Conservation (phyloP, 1,140 invertebrate genomes). For the Pissodes strobi region DNA sequence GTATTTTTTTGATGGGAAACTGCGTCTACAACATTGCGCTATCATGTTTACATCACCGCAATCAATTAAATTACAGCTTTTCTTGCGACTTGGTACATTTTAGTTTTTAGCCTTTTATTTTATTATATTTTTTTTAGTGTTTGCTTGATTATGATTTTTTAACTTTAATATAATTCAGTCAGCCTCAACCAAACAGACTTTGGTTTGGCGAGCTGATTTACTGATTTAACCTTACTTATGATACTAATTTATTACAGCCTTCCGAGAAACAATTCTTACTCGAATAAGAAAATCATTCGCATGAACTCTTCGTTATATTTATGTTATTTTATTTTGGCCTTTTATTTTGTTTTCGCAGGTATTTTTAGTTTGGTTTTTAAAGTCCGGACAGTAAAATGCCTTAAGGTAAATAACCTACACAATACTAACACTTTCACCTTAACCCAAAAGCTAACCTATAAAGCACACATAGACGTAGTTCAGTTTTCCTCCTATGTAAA, state of each 20-base stretch:
- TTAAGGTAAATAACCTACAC: slow-evolving; percentile 39
- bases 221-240: too few species aligned
- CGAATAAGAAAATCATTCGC: too few species aligned
- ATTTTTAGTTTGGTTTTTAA: slow-evolving; percentile 37
- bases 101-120: slow-evolving; percentile 16
- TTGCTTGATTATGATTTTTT: too few species aligned
- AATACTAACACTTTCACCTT: slow-evolving; percentile 34
- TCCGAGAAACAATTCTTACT: too few species aligned
- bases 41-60: too few species aligned
- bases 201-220: too few species aligned
- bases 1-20: neutral
- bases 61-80: too few species aligned
- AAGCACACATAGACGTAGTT: slow-evolving; percentile 43
- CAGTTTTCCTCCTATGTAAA: slow-evolving; percentile 41
- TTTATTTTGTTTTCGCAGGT: slow-evolving; percentile 42
- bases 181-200: too few species aligned
- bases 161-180: too few species aligned
- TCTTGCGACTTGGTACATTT: too few species aligned
- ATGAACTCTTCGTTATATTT: too few species aligned
- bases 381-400: slow-evolving; percentile 26
- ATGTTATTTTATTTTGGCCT: slow-evolving; percentile 25
- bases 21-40: slow-evolving; percentile 13
- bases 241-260: too few species aligned
- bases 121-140: slow-evolving; percentile 22
- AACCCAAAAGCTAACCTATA: slow-evolving; percentile 31